Conservation (phyloP, 2,797 vertebrate species). For the Momotus momota region DNA sequence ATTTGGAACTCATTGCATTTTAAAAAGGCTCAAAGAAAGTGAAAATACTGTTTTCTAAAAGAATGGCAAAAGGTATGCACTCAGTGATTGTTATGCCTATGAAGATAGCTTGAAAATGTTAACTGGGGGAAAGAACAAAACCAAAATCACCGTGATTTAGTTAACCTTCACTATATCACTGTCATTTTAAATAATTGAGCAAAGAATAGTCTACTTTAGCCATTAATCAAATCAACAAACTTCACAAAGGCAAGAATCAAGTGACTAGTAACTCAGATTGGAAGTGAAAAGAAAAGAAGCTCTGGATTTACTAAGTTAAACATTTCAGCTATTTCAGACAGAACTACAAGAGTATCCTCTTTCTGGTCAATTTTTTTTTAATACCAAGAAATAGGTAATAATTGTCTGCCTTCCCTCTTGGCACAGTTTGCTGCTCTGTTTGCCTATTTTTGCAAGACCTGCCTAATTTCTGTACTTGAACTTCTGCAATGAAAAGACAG, state of each 20-base stretch:
- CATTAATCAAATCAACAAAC: not conserved
- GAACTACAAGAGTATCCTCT: not conserved
- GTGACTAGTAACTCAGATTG: not conserved
- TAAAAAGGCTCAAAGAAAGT: not conserved
- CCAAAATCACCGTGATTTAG: not conserved
- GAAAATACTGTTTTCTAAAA: not conserved
- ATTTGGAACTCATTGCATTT: conserved; percentile 12
- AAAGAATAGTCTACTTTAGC: not conserved
- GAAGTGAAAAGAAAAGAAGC: not conserved
- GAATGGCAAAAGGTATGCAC: not conserved
- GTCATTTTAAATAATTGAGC: not conserved
- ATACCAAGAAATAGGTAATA: not conserved
- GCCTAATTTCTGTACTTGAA: not conserved
- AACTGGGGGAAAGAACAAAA: not conserved
- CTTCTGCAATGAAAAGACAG: not conserved
- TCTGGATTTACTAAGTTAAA: not conserved
- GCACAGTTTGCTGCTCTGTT: not conserved
- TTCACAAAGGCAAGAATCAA: not conserved
- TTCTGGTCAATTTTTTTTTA: not conserved
- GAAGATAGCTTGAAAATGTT: not conserved
- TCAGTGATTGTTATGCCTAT: too few relatives aligned
- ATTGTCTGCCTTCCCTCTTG: not conserved
- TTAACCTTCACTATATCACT: not conserved
- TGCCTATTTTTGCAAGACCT: not conserved
- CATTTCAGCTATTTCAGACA: not conserved